These are phyloP conservation scores for Micrasema minimum DNA, from an alignment of 1,140 invertebrate genomes.

Conservation along the genomic window DNA sequence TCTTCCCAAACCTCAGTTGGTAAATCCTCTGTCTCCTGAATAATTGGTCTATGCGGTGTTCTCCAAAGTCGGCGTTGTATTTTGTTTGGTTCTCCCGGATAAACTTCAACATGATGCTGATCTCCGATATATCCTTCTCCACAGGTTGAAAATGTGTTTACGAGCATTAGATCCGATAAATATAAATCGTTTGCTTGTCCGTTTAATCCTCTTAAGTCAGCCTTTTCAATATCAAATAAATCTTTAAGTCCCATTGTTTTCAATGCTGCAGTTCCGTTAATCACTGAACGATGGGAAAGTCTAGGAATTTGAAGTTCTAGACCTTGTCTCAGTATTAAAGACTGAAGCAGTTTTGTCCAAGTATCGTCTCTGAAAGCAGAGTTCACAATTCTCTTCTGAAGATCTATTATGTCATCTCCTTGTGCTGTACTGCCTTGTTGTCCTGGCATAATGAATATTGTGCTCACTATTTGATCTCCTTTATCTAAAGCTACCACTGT, in stretches of 20 bases:
- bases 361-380: conserved; percentile 73
- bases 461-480: conserved; percentile 77
- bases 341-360: conserved; percentile 79
- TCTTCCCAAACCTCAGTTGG: conserved; percentile 59
- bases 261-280: conserved; percentile 80
- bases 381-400: conserved; percentile 76
- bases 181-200: conserved; percentile 79
- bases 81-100: conserved; percentile 72
- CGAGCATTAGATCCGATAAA: conserved; percentile 82
- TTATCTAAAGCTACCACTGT: conserved; percentile 80
- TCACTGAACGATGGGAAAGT: conserved; percentile 82
- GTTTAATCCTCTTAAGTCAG: conserved; percentile 83
- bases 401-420: conserved; percentile 77
- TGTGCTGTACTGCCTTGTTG: conserved; percentile 79
- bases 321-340: conserved; percentile 76
- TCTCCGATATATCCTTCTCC: conserved; percentile 78
- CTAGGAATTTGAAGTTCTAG: conserved; percentile 84
- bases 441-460: conserved; percentile 82
- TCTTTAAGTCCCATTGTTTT: conserved; percentile 83
- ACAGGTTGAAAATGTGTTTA: conserved; percentile 82
- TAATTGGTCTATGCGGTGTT: conserved; percentile 45
- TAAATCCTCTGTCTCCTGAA: conserved; percentile 36
- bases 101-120: conserved; percentile 81
- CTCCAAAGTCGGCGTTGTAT: conserved; percentile 45
- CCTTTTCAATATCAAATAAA: conserved; percentile 76